Percentiles rank a stretch among this genome's conserved stretches.
Conservation (phyloP, 2,888 invertebrate species). For the Cephus pulcher region DNA sequence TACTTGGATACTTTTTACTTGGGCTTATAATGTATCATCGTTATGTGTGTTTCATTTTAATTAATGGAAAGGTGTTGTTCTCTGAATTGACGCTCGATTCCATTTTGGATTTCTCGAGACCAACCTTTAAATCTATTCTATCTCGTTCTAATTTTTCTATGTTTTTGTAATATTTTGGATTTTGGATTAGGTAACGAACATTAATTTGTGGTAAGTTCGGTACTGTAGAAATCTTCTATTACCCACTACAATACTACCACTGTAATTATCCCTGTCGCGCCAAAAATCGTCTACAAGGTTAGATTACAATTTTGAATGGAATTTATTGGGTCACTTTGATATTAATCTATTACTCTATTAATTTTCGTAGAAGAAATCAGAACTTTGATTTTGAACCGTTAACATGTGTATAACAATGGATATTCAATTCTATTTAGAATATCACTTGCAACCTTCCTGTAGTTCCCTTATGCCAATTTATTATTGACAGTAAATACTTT, state of each 20-base stretch:
- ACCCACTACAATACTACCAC: not conserved
- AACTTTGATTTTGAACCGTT: not conserved
- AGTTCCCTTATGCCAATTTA: not conserved
- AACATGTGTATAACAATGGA: not conserved
- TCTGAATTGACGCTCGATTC: not conserved
- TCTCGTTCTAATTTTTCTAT: not conserved
- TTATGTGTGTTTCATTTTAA: conserved; percentile 8
- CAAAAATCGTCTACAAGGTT: not conserved
- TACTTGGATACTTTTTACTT: conserved; percentile 8
- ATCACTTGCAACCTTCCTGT: not conserved
- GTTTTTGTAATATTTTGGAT: not conserved
- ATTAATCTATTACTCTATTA: not conserved
- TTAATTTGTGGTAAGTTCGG: not conserved
- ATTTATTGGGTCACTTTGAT: not conserved
- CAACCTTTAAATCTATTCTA: not conserved
- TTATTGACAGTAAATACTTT: not conserved
- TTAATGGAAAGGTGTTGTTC: not conserved
- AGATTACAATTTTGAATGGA: not conserved
- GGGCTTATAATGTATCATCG: not conserved
- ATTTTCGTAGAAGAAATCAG: not conserved
- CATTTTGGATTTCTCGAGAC: not conserved
- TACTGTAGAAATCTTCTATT: not conserved
- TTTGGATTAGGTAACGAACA: not conserved
- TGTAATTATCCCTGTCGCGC: not conserved
- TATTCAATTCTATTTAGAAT: not conserved